Evolutionary conservation across 1,140 invertebrate species (phyloP), one percentile per base, ranked within the genome.

Genomic region (Pentalonia nigronervosa): DNA sequence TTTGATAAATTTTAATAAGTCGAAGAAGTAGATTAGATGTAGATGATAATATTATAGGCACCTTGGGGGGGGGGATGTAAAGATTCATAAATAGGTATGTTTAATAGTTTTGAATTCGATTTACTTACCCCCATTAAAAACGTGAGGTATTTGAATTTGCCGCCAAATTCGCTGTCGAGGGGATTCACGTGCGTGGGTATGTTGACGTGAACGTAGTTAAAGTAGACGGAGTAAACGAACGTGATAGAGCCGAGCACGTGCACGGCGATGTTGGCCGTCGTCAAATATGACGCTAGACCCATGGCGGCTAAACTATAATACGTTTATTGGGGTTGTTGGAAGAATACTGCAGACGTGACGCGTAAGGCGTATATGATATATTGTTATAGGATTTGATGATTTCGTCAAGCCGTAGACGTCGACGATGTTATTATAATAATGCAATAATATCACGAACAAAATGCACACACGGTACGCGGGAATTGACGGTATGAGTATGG

Each of bases 101-200:
- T 34, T 36, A 8, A 81, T 21, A 36, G 4, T 81, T 34, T 9
- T 9, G 9, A 83, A 83, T 83, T 76, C 36, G 83, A 87, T 25
- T 25, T 21, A 97, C 97, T 96, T 96, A 98, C 98, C 95, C 97
- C 97, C 96, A 98, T 96, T 96, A 97, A 97, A 94, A 97, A 98
- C 45, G 98, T 98, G 93, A 98, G 96, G 95, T 97, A 99, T 96
- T 98, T 98, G 94, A 98, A 97, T 95, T 98, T 98, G 94, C 97
- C 97, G 93, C 97, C 97, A 95, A 95, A 96, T 50, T 95, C 95
- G 7, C 93, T 93, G 92, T 94, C 94, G 67, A 95, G 94, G 92
- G 95, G 96, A 93, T 95, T 95, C 30, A 96, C 95, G 94, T 95
- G 95, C 36, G 94, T 93, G 23, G 97, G 97, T 89, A 97, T 95